Evolutionary conservation across 2,113 vertebrate genomes (phyloP).

Genomic region (Paracanthobrama guichenoti): DNA sequence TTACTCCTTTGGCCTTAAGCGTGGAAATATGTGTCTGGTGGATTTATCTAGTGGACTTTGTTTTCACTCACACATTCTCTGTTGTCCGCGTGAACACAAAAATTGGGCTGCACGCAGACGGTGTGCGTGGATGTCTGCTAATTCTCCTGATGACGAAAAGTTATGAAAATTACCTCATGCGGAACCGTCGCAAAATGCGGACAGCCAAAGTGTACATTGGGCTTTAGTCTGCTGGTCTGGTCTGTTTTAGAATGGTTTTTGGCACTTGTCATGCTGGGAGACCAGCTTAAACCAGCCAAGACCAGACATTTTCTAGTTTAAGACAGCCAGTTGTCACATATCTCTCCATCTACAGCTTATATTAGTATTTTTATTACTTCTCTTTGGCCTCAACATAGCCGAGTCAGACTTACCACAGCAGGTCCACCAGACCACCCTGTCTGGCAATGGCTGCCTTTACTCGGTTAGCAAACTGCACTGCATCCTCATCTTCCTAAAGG

Average conservation of each 20-base stretch:
- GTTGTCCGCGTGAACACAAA: too few species aligned
- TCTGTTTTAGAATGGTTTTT: neutral
- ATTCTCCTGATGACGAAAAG: too few species aligned
- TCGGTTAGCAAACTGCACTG: conserved; percentile 87
- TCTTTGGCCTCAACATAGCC: neutral
- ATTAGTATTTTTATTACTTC: neutral
- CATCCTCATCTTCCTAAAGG: conserved; percentile 78
- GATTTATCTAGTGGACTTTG: too few species aligned
- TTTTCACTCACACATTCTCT: too few species aligned
- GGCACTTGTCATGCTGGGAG: neutral
- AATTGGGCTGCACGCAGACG: too few species aligned
- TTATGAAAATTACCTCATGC: too few species aligned
- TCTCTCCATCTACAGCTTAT: neutral
- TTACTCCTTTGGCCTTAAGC: too few species aligned
- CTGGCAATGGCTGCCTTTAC: conserved; percentile 88
- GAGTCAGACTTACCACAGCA: conserved; percentile 80
- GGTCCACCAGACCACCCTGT: conserved; percentile 85
- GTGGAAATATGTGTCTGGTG: too few species aligned
- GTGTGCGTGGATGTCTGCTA: too few species aligned
- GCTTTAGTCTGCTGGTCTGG: neutral
- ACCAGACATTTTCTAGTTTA: neutral
- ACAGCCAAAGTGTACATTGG: too few species aligned
- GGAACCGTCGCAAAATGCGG: too few species aligned
- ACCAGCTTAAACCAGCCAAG: neutral
- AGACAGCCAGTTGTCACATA: neutral